phyloP scores from a whole-genome alignment of 2,113 vertebrate genomes.

The human (Homo sapiens) region DNA sequence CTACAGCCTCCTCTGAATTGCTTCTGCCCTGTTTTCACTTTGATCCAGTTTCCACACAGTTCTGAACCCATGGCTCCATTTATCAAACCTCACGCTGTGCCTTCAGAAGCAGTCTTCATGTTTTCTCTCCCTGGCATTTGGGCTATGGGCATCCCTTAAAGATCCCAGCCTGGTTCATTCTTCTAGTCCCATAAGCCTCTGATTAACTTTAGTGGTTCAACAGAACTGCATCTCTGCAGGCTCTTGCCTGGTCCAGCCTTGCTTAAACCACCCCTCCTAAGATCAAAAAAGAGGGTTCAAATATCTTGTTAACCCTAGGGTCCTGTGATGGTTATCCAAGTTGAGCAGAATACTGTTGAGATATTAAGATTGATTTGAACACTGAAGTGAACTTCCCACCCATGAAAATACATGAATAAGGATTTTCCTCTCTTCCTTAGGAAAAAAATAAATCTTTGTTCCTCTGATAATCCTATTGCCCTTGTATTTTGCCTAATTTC shows the following conservation, averaged over 20 bases:
- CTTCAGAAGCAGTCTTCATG: not conserved
- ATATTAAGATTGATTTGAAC: not conserved
- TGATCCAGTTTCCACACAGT: not conserved
- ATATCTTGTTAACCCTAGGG: not conserved
- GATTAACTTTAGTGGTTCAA: not conserved
- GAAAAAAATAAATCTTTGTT: not conserved
- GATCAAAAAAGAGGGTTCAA: not conserved
- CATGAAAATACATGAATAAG: not conserved
- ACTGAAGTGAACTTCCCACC: not conserved
- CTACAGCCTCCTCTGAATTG: not conserved
- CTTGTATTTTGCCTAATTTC: slow-evolving; percentile 16
- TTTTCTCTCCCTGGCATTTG: not conserved
- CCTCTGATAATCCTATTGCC: not conserved
- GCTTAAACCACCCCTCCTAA: not conserved
- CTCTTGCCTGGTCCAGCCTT: not conserved
- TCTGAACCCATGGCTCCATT: not conserved
- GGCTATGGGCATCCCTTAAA: not conserved
- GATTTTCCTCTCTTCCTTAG: not conserved
- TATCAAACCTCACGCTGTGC: not conserved
- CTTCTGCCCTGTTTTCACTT: not conserved
- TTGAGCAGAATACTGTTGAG: not conserved
- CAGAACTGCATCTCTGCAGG: not conserved
- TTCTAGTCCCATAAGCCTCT: not conserved
- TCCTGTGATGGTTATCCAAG: not conserved
- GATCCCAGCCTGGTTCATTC: not conserved